Base-by-base conservation (phyloP, 2,888 invertebrate genomes). In the Micoletzkya japonica region DNA sequence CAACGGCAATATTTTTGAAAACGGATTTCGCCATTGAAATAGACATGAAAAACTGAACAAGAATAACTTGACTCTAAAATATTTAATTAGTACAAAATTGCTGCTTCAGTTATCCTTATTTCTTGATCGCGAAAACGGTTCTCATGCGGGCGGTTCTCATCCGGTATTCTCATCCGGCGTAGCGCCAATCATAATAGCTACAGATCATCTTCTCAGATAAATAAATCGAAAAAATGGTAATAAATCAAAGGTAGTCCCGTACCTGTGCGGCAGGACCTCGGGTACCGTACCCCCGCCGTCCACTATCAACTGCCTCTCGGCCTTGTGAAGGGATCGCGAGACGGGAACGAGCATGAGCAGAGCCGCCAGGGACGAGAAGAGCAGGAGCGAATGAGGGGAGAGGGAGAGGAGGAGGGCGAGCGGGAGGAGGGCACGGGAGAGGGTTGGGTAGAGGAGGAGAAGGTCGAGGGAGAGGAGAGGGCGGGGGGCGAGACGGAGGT, bases 401-500 rank as follows among this genome's bases (percentile, higher is more conserved):
- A 44, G 10, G 20, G 44, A 44, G 44, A 44, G 20, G 10, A 44
- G 44, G 0, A 59, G 39, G 28, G 39, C 39, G 39, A 59, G 39
- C 4, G 59, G 59, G 4, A 59, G 59, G 59, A 59, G 20, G 3
- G 44, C 39, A 17, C 59, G 59, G 28, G 59, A 59, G 59, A 59
- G 24, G 39, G 44, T 59, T 36, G 64, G 64, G 36, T 52, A 66
- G 2, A 28, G 39, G 7, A 66, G 24, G 1, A 66, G 54, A 30
- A 66, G 64, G n/a, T 66, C 64, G 17, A 66, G 32, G 20, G 64
- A 37, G 7, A 66, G 64, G n/a, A 66, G 54, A 2, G 64, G 64
- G 0, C 64, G 64, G 28, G 64, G 64, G 26, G 64, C 28, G 37
- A 66, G 30, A 17, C 64, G 36, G 30, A 24, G 26, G 26, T 66